phyloP scores from a whole-genome alignment of 2,888 invertebrate species.

The Eumerus sabulonum region DNA sequence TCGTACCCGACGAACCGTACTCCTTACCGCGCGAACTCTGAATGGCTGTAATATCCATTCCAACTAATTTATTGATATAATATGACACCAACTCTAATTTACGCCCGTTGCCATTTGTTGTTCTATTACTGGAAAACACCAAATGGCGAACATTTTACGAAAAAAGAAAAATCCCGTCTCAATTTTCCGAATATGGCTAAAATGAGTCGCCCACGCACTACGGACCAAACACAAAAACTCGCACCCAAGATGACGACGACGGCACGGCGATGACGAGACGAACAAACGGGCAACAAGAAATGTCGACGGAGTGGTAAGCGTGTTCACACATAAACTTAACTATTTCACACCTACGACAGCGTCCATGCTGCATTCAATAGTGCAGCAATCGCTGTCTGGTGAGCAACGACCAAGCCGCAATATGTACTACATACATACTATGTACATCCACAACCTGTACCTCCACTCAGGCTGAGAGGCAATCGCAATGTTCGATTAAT shows the following conservation, averaged over 20 bases:
- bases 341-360: constrained; percentile 56
- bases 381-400: constrained; percentile 33
- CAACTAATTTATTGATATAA: constrained; percentile 63
- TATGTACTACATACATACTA: constrained; percentile 3
- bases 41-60: constrained; percentile 53
- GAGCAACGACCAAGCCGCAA: constrained; percentile 40
- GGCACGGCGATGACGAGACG: too few species aligned
- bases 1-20: not conserved
- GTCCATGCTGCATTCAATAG: constrained; percentile 6
- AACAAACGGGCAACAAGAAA: too few species aligned
- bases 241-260: constrained; percentile 33
- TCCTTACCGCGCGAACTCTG: not conserved
- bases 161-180: constrained; percentile 45
- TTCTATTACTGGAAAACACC: constrained; percentile 47
- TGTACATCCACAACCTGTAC: constrained; percentile 17
- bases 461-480: not conserved
- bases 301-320: constrained; percentile 26
- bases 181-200: constrained; percentile 63
- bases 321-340: constrained; percentile 66
- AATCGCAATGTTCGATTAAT: constrained; percentile 42
- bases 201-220: constrained; percentile 62
- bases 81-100: constrained; percentile 61
- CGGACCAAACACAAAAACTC: constrained; percentile 13
- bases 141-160: constrained; percentile 1
- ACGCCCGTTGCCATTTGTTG: constrained; percentile 45